phyloP scores from a whole-genome alignment of 1,140 invertebrate species.

The Orchesella cincta region DNA sequence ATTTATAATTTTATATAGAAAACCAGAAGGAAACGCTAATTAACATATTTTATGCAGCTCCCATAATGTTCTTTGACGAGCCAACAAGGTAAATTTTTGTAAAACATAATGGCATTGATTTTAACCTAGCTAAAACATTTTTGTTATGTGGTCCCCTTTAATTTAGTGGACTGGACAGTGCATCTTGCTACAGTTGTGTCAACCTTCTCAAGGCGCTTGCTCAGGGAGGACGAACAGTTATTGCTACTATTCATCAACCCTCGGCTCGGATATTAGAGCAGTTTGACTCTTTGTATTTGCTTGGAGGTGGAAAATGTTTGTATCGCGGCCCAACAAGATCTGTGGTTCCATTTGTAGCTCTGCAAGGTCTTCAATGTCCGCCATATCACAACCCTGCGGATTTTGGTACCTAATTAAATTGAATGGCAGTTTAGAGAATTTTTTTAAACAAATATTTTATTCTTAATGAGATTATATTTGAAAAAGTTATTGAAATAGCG shows the following conservation, averaged over 20 bases:
- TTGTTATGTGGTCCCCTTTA: background rate
- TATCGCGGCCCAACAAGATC: slow-evolving; percentile 79
- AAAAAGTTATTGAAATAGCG: slow-evolving; percentile 86
- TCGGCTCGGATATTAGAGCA: slow-evolving; percentile 92
- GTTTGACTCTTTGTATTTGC: slow-evolving; percentile 88
- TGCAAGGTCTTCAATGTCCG: slow-evolving; percentile 80
- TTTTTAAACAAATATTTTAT: background rate
- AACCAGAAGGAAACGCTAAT: background rate
- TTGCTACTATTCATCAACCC: slow-evolving; percentile 96
- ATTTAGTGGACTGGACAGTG: slow-evolving; percentile 44
- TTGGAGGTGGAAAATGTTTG: slow-evolving; percentile 88
- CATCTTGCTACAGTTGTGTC: slow-evolving; percentile 50
- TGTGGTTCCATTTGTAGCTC: slow-evolving; percentile 83
- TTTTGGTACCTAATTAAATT: slow-evolving; percentile 62
- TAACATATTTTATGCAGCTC: slow-evolving; percentile 57
- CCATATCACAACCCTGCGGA: slow-evolving; percentile 95
- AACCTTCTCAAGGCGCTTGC: slow-evolving; percentile 73
- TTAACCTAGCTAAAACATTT: too few relatives aligned
- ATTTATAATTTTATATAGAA: background rate
- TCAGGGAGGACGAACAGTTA: slow-evolving; percentile 83
- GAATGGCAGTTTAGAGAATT: background rate
- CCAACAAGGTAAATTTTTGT: slow-evolving; percentile 73
- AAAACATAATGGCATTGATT: background rate
- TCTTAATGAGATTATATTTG: background rate
- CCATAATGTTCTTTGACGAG: slow-evolving; percentile 96